Evolutionary conservation across 2,113 vertebrate species (phyloP).

Genomic region (Atherinomorus stipes): DNA sequence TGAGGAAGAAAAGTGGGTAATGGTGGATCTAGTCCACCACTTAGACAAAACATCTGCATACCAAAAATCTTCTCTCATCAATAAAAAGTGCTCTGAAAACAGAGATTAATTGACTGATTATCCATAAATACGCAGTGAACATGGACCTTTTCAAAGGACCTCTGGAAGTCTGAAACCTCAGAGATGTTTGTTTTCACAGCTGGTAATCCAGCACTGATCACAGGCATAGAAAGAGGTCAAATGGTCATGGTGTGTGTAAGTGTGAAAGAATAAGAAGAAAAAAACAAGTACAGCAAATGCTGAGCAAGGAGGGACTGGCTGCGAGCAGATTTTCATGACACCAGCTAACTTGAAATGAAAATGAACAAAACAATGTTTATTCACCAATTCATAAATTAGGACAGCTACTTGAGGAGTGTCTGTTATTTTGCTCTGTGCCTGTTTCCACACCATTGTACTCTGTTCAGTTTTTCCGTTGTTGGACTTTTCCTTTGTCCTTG

Average conservation of each 20-base stretch:
- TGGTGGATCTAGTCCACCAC: too few species aligned
- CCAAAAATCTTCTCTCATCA: too few species aligned
- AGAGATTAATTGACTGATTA: too few species aligned
- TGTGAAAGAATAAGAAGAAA: not conserved
- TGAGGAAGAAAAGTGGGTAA: too few species aligned
- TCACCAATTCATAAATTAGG: not conserved
- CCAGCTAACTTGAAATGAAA: not conserved
- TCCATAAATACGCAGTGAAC: not conserved
- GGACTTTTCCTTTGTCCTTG: slow-evolving; percentile 15
- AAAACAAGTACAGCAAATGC: not conserved
- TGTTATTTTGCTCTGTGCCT: not conserved
- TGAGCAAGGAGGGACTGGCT: not conserved
- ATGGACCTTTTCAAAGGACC: not conserved
- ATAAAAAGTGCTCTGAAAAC: too few species aligned
- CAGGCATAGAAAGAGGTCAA: not conserved
- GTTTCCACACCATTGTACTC: not conserved
- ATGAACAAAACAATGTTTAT: too few species aligned
- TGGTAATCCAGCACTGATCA: not conserved
- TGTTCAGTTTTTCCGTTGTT: slow-evolving; percentile 16
- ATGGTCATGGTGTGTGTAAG: not conserved
- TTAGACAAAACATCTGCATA: too few species aligned
- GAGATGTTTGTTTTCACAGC: not conserved
- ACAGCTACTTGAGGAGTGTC: not conserved
- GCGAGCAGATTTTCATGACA: not conserved
- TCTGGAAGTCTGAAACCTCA: not conserved